Percentiles rank a stretch among this genome's conserved stretches.
Conservation (phyloP, 1,140 invertebrate genomes). For the Lysiphlebus fabarum region DNA sequence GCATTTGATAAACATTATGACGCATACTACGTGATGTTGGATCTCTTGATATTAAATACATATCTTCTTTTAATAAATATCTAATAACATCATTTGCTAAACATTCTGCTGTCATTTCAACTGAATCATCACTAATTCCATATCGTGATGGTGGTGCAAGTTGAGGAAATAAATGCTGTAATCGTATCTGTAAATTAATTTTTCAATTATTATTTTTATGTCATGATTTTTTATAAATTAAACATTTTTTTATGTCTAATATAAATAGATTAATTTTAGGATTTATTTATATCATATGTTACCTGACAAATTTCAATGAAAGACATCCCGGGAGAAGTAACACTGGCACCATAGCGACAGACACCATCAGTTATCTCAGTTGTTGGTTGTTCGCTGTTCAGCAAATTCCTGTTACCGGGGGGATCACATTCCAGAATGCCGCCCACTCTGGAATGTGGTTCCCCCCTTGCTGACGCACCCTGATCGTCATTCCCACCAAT, state of each 20-base stretch:
- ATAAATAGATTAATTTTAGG: too few species aligned
- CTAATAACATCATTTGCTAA: constrained; percentile 50
- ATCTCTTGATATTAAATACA: constrained; percentile 50
- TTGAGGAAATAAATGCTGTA: constrained; percentile 50
- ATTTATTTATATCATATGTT: too few species aligned
- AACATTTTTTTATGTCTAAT: constrained; percentile 1
- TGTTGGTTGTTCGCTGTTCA: constrained; percentile 29
- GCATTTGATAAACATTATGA: constrained; percentile 55
- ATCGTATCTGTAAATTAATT: constrained; percentile 40
- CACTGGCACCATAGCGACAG: constrained; percentile 48
- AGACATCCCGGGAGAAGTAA: constrained; percentile 46
- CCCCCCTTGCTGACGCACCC: constrained; percentile 39
- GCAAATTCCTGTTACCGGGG: constrained; percentile 43
- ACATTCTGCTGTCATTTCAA: constrained; percentile 47
- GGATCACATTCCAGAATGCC: constrained; percentile 53
- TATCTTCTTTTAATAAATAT: constrained; percentile 51
- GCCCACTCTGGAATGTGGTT: constrained; percentile 54
- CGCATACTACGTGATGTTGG: constrained; percentile 51
- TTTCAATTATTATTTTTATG: too few species aligned
- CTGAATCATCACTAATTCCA: constrained; percentile 41
- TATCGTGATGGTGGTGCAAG: constrained; percentile 36
- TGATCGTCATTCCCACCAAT: constrained; percentile 33
- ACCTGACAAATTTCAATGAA: constrained; percentile 53
- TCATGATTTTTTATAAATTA: too few species aligned
- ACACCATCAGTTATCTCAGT: constrained; percentile 39